Evolutionary conservation across 2,888 invertebrate species (phyloP), one percentile per base, ranked within the genome.

Genomic region (Apoda limacodes): DNA sequence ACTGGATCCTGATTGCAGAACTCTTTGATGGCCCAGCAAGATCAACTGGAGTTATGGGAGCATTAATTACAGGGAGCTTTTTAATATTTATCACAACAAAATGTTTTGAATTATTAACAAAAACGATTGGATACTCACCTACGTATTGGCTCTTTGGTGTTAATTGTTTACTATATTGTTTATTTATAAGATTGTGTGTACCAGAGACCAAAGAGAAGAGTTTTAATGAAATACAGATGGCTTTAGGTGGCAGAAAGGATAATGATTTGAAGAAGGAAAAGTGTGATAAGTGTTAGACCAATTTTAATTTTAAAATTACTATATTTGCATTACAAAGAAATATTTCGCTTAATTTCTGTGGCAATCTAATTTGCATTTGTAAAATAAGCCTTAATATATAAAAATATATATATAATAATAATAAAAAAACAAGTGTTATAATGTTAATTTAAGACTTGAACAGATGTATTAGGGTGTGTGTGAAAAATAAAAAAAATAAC

Each of bases 201-300:
- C 75, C 75, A 0, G 75, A 75, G 30, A 75, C 74, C 2, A 74
- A 70, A 24, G 71, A 69, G 1, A 72, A 64, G 22, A 55, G 53
- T 2, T 63, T 74, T 24, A 42, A 43, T 1, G 70, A 74, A 30
- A 74, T 75, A 7, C 72, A 75, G 33, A 31, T 29, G 10, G 43
- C 45, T 17, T 46, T 69, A 22, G 52, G 59, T 9, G 45, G 5
- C 5, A 17, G 7, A 17, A 17, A 17, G 7, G 7, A 6, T 6
- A 5, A 17, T 7, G 17, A 6, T 7, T 5, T 6, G 17, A 6
- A 5, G 5, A 17, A 17, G 7, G 17, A 17, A 7, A 17, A 17
- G 7, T 17, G 17, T 17, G 17, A 17, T 6, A 17, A 17, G 17
- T 17, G 17, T 17, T 17, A 17, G 7, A 17, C n/a, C n/a, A n/a